These are phyloP conservation scores for Calcarius lapponicus DNA, from an alignment of 2,797 vertebrate genomes.

Conservation along the genomic window DNA sequence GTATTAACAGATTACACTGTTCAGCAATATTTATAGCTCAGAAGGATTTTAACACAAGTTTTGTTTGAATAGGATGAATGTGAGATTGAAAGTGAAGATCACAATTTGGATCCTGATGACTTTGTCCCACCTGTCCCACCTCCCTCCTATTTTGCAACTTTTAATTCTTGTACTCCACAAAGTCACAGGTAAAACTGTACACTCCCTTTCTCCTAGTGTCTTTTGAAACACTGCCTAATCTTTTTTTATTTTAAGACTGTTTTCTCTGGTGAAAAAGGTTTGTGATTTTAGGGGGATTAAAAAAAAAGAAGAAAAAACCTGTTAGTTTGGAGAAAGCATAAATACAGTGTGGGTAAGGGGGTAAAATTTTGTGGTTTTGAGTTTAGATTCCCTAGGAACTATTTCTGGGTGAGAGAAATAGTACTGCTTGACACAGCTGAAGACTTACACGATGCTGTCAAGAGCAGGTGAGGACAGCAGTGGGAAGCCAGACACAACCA, in stretches of 20 bases:
- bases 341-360: not conserved
- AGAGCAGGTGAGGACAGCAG: not conserved
- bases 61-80: constrained; percentile 77
- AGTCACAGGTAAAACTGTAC: constrained; percentile 75
- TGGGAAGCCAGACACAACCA: not conserved
- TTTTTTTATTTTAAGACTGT: not conserved
- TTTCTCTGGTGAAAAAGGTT: not conserved
- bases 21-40: not conserved
- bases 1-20: not conserved
- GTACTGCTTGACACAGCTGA: not conserved
- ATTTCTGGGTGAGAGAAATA: constrained; percentile 1
- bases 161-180: constrained; percentile 77
- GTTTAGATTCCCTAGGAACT: constrained; percentile 13
- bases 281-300: not conserved
- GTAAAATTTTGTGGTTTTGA: constrained; percentile 31
- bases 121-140: constrained; percentile 84
- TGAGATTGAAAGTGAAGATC: constrained; percentile 73
- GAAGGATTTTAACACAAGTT: constrained; percentile 6
- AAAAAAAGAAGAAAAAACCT: not conserved
- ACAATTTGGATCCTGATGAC: constrained; percentile 78
- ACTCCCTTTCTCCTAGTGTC: not conserved
- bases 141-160: constrained; percentile 86
- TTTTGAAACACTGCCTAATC: not conserved
- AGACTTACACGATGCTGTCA: not conserved
- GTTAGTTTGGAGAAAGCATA: not conserved